phyloP scores from a whole-genome alignment of 1,140 invertebrate species.

The Antheraea pernyi region DNA sequence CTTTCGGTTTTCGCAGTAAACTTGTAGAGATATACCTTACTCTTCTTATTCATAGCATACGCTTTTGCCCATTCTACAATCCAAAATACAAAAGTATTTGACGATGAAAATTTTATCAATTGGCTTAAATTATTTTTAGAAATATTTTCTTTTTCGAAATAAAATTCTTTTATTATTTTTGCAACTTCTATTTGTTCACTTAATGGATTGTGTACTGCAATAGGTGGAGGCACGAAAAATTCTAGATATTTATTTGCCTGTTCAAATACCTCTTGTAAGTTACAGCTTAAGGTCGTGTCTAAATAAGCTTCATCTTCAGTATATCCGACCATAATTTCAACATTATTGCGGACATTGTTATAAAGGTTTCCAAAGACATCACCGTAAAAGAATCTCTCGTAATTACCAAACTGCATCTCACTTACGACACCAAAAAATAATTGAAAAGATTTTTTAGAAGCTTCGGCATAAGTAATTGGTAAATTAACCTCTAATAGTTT shows the following conservation, averaged over 20 bases:
- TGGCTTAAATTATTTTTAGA: constrained; percentile 7
- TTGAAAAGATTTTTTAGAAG: constrained; percentile 11
- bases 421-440: constrained; percentile 61
- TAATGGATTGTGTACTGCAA: constrained; percentile 26
- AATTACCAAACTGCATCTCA: constrained; percentile 58
- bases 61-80: neutral
- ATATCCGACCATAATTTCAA: constrained; percentile 60
- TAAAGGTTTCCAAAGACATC: constrained; percentile 45
- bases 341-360: constrained; percentile 50
- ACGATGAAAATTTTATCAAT: neutral
- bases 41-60: neutral
- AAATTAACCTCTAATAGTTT: constrained; percentile 4
- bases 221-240: constrained; percentile 45
- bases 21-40: neutral
- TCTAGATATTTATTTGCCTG: constrained; percentile 38
- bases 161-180: constrained; percentile 18
- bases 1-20: neutral
- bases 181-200: constrained; percentile 27
- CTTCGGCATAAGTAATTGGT: constrained; percentile 9
- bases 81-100: neutral
- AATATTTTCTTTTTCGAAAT: constrained; percentile 13
- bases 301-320: constrained; percentile 18
- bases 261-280: neutral
- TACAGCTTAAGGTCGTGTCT: neutral
- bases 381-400: constrained; percentile 54